These are phyloP conservation scores for Harpagifer antarcticus DNA, from an alignment of 2,797 vertebrate genomes.

Conservation along the genomic window DNA sequence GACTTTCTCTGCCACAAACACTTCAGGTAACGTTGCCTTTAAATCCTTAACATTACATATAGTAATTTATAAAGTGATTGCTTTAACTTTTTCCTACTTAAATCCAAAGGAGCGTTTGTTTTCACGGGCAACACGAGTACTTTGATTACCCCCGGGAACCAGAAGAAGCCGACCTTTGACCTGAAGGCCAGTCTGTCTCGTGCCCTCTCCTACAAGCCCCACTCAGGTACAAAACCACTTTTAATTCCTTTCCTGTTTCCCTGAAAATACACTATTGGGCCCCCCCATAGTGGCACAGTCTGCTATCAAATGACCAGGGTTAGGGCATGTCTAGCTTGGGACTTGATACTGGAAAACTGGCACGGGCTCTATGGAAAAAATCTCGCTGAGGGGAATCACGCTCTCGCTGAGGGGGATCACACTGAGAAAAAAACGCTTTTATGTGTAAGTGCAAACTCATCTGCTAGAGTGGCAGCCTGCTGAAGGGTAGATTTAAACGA, in stretches of 20 bases:
- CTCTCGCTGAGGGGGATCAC: no score
- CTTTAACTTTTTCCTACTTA: neutral
- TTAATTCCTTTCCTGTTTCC: neutral
- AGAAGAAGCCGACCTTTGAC: slow-evolving; percentile 90
- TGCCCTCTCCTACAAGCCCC: slow-evolving; percentile 92
- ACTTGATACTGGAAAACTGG: no score
- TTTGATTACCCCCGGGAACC: slow-evolving; percentile 80
- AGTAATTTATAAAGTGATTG: neutral
- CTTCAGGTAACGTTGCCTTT: slow-evolving; percentile 62
- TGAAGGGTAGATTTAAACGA: no score
- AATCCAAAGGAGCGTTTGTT: slow-evolving; percentile 84
- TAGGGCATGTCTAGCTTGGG: no score
- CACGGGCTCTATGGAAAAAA: no score
- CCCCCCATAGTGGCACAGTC: no score
- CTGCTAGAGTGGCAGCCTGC: no score
- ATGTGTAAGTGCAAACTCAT: no score
- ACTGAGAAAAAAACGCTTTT: no score
- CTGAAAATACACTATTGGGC: no score
- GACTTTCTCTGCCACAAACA: slow-evolving; percentile 73
- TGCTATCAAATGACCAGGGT: no score
- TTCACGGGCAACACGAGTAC: slow-evolving; percentile 80
- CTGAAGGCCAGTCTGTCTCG: slow-evolving; percentile 94
- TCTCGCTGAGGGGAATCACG: no score
- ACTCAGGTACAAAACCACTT: slow-evolving; percentile 85
- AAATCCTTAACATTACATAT: neutral